phyloP scores from a whole-genome alignment of 2,113 vertebrate genomes.

The Puntigrus tetrazona region DNA sequence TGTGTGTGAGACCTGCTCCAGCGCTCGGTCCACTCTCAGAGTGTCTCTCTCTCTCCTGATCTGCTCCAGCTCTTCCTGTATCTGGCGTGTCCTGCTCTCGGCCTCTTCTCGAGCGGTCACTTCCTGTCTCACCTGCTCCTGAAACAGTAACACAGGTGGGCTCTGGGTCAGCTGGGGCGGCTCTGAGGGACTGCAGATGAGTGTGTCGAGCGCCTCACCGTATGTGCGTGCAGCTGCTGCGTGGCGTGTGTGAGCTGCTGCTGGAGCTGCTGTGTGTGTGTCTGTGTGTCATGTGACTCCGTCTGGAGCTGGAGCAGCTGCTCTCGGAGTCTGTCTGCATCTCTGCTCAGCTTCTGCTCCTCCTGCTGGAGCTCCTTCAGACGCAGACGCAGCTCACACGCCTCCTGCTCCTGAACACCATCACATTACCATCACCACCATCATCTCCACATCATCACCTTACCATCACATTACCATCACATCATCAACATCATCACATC shows the following conservation, averaged over 20 bases:
- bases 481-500: neutral
- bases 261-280: conserved; percentile 58
- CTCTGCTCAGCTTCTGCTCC: conserved; percentile 50
- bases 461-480: neutral
- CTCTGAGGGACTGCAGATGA: neutral
- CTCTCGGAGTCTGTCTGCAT: conserved; percentile 59
- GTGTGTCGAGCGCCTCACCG: conserved; percentile 58
- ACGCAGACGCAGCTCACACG: conserved; percentile 33
- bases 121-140: conserved; percentile 67
- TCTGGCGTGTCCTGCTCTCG: conserved; percentile 64
- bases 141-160: conserved; percentile 5
- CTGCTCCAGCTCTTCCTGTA: conserved; percentile 72
- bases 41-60: conserved; percentile 70
- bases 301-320: conserved; percentile 51
- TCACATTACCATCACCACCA: neutral
- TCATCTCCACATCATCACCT: neutral
- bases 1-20: conserved; percentile 71
- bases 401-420: conserved; percentile 53
- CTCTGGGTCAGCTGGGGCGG: neutral
- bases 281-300: conserved; percentile 52
- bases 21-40: conserved; percentile 73
- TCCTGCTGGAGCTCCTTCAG: conserved; percentile 55
- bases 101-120: conserved; percentile 58
- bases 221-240: conserved; percentile 71
- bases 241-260: conserved; percentile 39